Base-by-base conservation (phyloP, 2,113 vertebrate genomes). In the Amblyornis subalaris region DNA sequence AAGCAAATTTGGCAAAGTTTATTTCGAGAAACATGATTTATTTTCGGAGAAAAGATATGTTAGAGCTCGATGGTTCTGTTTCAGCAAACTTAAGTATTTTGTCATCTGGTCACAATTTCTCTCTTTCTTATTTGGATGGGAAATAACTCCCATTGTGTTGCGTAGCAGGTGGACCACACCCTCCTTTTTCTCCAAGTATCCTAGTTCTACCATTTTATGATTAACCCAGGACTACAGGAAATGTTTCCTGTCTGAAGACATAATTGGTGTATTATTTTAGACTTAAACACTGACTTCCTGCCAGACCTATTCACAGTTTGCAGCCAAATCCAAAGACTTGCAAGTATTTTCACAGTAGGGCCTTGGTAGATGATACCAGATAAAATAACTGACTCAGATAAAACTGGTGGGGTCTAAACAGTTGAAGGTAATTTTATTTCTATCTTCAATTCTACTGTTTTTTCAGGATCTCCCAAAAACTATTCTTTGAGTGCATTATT, bases 261-360 rank as follows among this genome's bases (percentile, higher is more conserved):
- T 95, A 96, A 96, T 89, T 78, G 70, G 75, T 88, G 66, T 92
- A 83, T 96, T 96, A 94, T 95, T 97, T 85, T 91, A 89, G 94
- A 94, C 92, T 69, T 74, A 96, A 94, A 92, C 53, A 90, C 47
- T 54, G 67, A 81, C 76, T 96, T 97, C 95, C 96, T 97, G 95
- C 60, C 94, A 67, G 7, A 60, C 73, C 55, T 96, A 44, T 92
- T 97, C 93, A 90, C 50, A 66, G 64, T 66, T 92, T 92, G 75
- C 20, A 31, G 93, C 55, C 55, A 85, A 79, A 26, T 62, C 66
- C 67, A 47, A 75, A 89, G 38, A 7, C 75, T 95, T 96, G 42
- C 47, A 75, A 93, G 79, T 72, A 2, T 4, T 3, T 81, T 96
- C 85, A 75, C 58, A 70, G 61, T 50, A 26, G 72, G 45, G 62